These are phyloP conservation scores for Colinus virginianus DNA, from an alignment of 2,113 vertebrate species.

Conservation along the genomic window DNA sequence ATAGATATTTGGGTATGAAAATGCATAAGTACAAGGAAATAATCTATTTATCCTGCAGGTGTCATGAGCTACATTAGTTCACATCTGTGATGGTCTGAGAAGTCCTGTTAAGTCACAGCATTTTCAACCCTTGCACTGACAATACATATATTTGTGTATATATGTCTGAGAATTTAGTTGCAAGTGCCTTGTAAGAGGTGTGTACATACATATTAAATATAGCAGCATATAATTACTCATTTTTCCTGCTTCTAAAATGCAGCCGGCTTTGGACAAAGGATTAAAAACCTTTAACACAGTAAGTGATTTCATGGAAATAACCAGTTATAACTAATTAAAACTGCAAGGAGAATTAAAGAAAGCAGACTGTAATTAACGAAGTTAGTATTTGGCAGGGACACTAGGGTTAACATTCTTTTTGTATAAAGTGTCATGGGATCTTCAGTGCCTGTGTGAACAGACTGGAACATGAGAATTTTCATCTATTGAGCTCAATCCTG, in stretches of 20 bases:
- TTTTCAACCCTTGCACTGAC: not conserved
- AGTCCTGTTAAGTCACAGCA: not conserved
- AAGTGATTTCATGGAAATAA: conserved; percentile 48
- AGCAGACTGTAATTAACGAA: conserved; percentile 33
- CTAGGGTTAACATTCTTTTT: conserved; percentile 31
- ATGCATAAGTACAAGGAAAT: not conserved
- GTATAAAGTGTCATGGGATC: conserved; percentile 32
- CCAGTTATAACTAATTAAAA: conserved; percentile 49
- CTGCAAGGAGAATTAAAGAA: conserved; percentile 45
- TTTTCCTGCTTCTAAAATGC: conserved; percentile 4
- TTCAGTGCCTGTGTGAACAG: conserved; percentile 28
- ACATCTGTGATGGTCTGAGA: not conserved
- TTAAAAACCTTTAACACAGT: conserved; percentile 22
- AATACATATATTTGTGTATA: not conserved
- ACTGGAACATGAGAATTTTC: conserved; percentile 32
- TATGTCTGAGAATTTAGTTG: not conserved
- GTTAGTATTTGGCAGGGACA: conserved; percentile 56
- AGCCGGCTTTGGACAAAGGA: not conserved
- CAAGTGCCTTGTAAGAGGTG: not conserved
- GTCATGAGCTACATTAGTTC: not conserved
- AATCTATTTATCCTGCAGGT: not conserved
- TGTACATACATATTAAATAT: not conserved
- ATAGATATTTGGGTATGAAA: not conserved
- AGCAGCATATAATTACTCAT: not conserved
- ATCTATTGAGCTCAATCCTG: not conserved